Evolutionary conservation across 1,140 invertebrate genomes (phyloP), one percentile per base, ranked within the genome.

Genomic region (Drosophila truncata): DNA sequence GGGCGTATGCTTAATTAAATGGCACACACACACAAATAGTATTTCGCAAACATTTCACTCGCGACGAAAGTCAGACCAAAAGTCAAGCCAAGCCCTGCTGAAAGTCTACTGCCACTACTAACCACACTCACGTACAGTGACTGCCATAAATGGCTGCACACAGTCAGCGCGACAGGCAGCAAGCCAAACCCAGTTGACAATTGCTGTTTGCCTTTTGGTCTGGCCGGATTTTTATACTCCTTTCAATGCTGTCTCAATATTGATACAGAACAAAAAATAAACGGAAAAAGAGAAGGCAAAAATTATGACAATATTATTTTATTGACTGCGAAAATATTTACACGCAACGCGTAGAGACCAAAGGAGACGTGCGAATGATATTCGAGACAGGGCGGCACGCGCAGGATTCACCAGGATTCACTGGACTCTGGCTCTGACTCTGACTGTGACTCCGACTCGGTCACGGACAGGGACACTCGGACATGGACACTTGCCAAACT

Each of bases 281-380:
- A 61, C 16, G 44, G 39, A 23, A 14, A 63, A 33, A 23, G 61
- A 20, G 35, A 70, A 74, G 52, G 52, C 52, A 55, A 83, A 87
- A 78, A 90, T 88, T 72, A 88, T 88, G 86, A 88, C 85, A 88
- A 90, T 88, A 88, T 88, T 88, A 90, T 88, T 88, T 88, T 88
- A 88, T 88, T 90, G 85, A 88, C 85, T 88, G 86, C 78, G 82
- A 88, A 88, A 88, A 88, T 88, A 90, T 88, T 88, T 81, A 90
- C 85, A 88, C 85, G 81, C 81, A 88, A 78, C 82, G 72, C 61
- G 47, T 57, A 61, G 55, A 37, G 42, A n/a, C 25, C 16, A 27
- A 23, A 42, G 52, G 70, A 46, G 54, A 66, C 66, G 66, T 82
- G 82, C 54, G 42, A 64, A 46, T 60, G 75, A 74, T 75, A 75